Conservation (phyloP, 2,888 invertebrate genomes). For the Macaria notata region DNA sequence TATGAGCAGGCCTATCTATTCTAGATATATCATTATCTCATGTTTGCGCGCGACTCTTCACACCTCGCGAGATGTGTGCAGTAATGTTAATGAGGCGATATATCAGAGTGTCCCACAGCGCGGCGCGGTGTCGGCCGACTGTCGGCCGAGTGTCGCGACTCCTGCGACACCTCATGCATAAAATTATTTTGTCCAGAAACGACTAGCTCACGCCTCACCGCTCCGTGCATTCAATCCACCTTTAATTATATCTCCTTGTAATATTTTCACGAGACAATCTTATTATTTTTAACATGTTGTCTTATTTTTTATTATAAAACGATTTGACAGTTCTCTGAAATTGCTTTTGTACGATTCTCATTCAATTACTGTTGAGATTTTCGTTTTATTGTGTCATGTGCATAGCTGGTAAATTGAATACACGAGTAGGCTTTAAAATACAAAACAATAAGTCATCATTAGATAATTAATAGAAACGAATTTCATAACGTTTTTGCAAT, state of each 20-base stretch:
- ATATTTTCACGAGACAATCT: constrained; percentile 24
- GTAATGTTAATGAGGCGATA: constrained; percentile 39
- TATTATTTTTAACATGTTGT: constrained; percentile 20
- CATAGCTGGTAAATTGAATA: too few relatives aligned
- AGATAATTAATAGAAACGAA: too few relatives aligned
- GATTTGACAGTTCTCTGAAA: constrained; percentile 16
- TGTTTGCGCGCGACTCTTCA: constrained; percentile 38
- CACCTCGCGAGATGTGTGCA: constrained; percentile 37
- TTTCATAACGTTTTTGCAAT: too few relatives aligned
- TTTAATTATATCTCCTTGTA: constrained; percentile 17
- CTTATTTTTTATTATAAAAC: constrained; percentile 14
- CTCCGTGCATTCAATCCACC: constrained; percentile 11
- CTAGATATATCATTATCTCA: constrained; percentile 3
- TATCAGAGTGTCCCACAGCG: too few relatives aligned
- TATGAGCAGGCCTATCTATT: too few relatives aligned
- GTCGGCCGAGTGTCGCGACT: constrained; percentile 29
- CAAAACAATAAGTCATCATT: too few relatives aligned
- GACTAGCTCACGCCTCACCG: constrained; percentile 32
- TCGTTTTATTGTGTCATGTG: constrained; percentile 1
- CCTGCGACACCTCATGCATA: constrained; percentile 54
- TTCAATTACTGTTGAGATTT: constrained; percentile 9
- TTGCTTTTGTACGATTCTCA: constrained; percentile 15
- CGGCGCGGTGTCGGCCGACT: constrained; percentile 4
- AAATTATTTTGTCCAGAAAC: constrained; percentile 51
- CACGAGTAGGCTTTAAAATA: too few relatives aligned